Conservation (phyloP, 2,888 invertebrate species). For the Perizoma flavofasciatum region DNA sequence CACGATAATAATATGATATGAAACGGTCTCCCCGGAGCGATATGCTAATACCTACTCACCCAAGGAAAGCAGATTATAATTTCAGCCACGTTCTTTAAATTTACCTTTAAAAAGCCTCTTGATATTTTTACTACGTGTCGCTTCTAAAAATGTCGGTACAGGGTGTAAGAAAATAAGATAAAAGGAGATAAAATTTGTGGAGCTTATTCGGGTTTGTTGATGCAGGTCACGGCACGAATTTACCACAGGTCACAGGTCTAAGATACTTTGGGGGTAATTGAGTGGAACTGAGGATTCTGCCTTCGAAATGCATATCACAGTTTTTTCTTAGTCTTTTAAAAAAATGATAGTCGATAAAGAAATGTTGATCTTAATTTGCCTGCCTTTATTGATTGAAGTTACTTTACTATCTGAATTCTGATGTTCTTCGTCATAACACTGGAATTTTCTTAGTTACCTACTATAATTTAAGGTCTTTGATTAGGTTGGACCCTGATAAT, state of each 20-base stretch:
- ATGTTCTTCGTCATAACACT: too few relatives aligned
- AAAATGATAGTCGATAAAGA: conserved; percentile 3
- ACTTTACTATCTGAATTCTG: background rate
- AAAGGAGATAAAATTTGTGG: conserved; percentile 62
- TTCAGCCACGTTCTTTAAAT: conserved; percentile 74
- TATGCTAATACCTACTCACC: conserved; percentile 58
- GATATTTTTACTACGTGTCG: conserved; percentile 76
- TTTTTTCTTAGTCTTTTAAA: conserved; percentile 11
- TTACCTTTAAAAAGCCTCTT: conserved; percentile 73
- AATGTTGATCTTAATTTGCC: conserved; percentile 12
- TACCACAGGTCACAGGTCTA: conserved; percentile 69
- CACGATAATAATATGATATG: conserved; percentile 27
- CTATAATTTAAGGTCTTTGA: too few relatives aligned
- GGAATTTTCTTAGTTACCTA: too few relatives aligned
- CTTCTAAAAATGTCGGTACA: conserved; percentile 62
- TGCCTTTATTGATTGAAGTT: conserved; percentile 3
- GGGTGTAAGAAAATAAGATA: conserved; percentile 58
- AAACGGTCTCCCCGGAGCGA: conserved; percentile 43
- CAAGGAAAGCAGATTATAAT: conserved; percentile 63
- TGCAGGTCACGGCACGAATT: conserved; percentile 72
- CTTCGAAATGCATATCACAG: conserved; percentile 46
- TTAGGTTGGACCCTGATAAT: too few relatives aligned
- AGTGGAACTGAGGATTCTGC: conserved; percentile 59
- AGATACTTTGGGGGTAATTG: conserved; percentile 64
- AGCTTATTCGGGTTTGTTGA: conserved; percentile 64